Evolutionary conservation across 2,113 vertebrate species (phyloP), one percentile per base, ranked within the genome.

Genomic region (Paralichthys olivaceus): DNA sequence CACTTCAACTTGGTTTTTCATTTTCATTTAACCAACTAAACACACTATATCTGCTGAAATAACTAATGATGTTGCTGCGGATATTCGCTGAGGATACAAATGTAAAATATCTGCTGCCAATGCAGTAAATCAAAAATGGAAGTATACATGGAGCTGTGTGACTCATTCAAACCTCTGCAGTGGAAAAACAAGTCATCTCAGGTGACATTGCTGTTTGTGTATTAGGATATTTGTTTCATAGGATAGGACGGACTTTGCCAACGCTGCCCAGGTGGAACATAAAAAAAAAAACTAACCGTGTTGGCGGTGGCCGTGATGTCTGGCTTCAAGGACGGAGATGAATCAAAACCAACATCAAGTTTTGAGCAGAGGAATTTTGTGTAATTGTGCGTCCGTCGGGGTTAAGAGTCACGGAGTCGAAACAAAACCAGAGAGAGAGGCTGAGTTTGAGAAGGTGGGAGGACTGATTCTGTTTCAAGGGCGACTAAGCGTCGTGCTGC

Each of bases 321-420:
- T 26, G 23, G 54, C 54, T 56, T 11, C 54, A 56, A 56, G 54
- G 54, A 56, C 54, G 12, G 54, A 56, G 54, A 25, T 56, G 54
- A 56, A 26, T 56, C 23, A 56, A 26, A 56, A 56, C 22, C 54
- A 7, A 40, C 37, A 40, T 1, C 4, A 6, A 7, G 23, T 49
- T 49, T 49, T 20, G 12, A 13, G 37, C 11, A 0, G 37, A 40
- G 37, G 12, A 13, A 40, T 13, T 40, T 40, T 40, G 9, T 13
- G 15, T 49, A 49, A 49, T 49, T 19, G 45, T 49, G 15, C 45
- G 45, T 49, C 45, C 15, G 45, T 49, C 14, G 15, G 15, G 45
- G 45, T 49, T 5, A 49, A 49, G 19, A 49, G 45, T 49, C 45
- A 15, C 1, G 5, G 19, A 19, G 45, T 49, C 4, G 45, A 49